Base-by-base conservation (phyloP, 2,113 vertebrate species). In the Dromiciops gliroides region DNA sequence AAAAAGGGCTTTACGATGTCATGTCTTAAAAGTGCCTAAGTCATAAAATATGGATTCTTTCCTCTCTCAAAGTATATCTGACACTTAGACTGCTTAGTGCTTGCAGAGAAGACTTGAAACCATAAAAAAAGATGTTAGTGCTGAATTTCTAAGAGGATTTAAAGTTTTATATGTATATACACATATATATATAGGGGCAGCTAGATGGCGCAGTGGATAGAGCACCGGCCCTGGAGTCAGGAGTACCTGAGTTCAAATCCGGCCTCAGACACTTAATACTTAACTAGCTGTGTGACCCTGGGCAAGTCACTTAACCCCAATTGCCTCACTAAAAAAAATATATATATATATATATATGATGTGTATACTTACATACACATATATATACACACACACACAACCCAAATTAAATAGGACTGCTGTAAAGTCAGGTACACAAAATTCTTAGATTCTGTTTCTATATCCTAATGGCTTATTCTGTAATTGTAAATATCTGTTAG, bases 21-120 rank as follows among this genome's bases (percentile, higher is more conserved):
- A 19, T 11, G 6, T 90, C 50, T 10, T 8, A 3, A 92, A 22
- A 10, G 7, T 0, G 0, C 44, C 1, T 0, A 23, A 1, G 53
- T 48, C 53, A 0, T 3, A 44, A 25, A 23, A 8, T 7, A 1
- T 9, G 37, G 48, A 37, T 0, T 7, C 6, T 51, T 28, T 24
- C 11, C 52, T 24, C 22, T 7, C 28, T 23, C n/a, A 1, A 0
- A 2, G 31, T 7, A 1, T n/a, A 52, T 48, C 44, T 1, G 24
- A 49, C 50, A 6, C 89, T 22, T 23, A 25, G 3, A 0, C 2
- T 26, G 8, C 48, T 16, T 0, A 28, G 10, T 22, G 8, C 14
- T 49, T 52, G 6, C 31, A 56, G 8, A 0, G 4, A 60, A 37
- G n/a, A 7, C 37, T 19, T 9, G 2, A 91, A 31, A 8, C 3